These are phyloP conservation scores for Philotrypesis tridentata DNA, from an alignment of 1,140 invertebrate species.

Conservation along the genomic window DNA sequence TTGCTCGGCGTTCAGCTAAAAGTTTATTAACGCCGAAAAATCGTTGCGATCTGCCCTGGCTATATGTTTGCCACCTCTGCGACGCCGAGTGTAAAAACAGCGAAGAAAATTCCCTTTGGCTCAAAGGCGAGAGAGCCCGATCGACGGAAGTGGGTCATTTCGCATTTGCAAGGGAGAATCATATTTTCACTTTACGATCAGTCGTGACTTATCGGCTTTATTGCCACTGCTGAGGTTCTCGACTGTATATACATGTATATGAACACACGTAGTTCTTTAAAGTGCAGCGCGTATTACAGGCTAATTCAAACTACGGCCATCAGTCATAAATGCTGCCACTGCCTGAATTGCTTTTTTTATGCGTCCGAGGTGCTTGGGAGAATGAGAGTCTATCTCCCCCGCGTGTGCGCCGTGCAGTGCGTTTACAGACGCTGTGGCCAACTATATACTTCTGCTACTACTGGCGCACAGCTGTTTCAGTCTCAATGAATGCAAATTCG, in stretches of 20 bases:
- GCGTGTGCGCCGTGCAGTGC: neutral
- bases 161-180: slow-evolving; percentile 31
- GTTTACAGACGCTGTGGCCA: neutral
- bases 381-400: neutral
- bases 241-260: neutral
- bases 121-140: neutral
- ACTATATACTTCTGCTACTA: no score
- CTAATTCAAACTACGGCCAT: neutral
- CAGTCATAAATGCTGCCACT: neutral
- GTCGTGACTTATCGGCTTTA: slow-evolving; percentile 32
- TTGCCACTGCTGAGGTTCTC: neutral
- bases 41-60: neutral
- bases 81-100: neutral
- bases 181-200: slow-evolving; percentile 38
- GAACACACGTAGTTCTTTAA: neutral
- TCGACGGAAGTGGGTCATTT: slow-evolving; percentile 38
- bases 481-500: neutral
- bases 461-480: neutral
- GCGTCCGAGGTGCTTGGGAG: neutral
- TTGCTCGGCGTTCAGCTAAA: slow-evolving; percentile 13
- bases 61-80: slow-evolving; percentile 3
- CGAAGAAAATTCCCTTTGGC: slow-evolving; percentile 2
- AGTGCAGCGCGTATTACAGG: neutral
- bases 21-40: slow-evolving; percentile 29
- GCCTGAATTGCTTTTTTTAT: neutral